These are phyloP conservation scores for Pampusana beccarii DNA, from an alignment of 2,113 vertebrate species.

Conservation along the genomic window DNA sequence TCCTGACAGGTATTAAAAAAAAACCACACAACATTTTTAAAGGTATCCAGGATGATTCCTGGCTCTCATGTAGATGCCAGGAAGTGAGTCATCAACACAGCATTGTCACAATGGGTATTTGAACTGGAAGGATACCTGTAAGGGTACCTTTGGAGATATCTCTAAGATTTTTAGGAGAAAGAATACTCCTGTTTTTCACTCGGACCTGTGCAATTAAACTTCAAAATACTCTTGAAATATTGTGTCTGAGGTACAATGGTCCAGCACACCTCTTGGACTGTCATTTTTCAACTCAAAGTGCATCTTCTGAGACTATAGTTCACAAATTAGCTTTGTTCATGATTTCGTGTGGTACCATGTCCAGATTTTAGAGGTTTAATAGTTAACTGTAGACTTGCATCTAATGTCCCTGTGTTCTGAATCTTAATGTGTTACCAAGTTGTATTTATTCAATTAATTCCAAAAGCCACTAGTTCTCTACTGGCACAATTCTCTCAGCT, in stretches of 20 bases:
- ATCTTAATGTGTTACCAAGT: neutral
- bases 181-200: neutral
- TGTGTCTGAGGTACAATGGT: neutral
- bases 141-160: neutral
- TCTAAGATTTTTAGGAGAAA: neutral
- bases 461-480: conserved; percentile 4
- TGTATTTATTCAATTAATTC: conserved; percentile 44
- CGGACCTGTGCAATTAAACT: neutral
- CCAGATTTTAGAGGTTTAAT: neutral
- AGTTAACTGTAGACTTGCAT: neutral
- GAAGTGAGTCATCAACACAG: neutral
- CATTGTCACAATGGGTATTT: rapidly evolving
- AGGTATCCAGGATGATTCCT: neutral
- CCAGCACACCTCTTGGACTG: neutral
- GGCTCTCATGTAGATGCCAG: neutral
- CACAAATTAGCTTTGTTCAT: neutral
- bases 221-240: neutral
- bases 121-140: neutral
- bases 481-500: conserved; percentile 40
- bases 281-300: neutral
- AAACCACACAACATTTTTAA: neutral
- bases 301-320: neutral
- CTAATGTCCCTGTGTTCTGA: conserved; percentile 17
- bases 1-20: neutral
- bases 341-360: neutral